phyloP scores from a whole-genome alignment of 2,888 invertebrate genomes.

The Euproctis similis region DNA sequence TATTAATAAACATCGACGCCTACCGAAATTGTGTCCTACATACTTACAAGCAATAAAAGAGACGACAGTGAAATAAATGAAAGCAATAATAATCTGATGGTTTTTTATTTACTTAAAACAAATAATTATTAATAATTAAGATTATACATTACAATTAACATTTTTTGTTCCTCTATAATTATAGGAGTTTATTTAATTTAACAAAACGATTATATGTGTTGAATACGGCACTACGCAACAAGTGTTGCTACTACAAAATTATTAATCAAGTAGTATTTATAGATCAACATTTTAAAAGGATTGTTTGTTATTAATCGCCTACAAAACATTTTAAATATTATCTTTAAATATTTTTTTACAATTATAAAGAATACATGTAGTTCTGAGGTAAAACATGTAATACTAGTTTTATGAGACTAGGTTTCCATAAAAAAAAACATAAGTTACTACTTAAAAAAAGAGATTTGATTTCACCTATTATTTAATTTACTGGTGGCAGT shows the following conservation, averaged over 20 bases:
- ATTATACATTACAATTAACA: constrained; percentile 24
- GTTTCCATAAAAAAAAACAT: constrained; percentile 16
- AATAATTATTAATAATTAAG: constrained; percentile 33
- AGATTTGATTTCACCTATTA: no score
- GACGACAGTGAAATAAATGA: neutral
- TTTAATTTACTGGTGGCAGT: no score
- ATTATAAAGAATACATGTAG: constrained; percentile 9
- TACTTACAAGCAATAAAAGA: no score
- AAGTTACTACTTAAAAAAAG: constrained; percentile 13
- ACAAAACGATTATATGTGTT: constrained; percentile 21
- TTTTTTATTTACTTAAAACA: constrained; percentile 34
- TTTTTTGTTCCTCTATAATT: constrained; percentile 26
- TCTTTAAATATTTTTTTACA: constrained; percentile 2
- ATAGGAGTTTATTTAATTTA: constrained; percentile 15
- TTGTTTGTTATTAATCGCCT: constrained; percentile 3
- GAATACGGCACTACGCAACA: constrained; percentile 8
- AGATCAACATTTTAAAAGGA: constrained; percentile 21
- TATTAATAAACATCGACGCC: no score
- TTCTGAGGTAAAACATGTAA: constrained; percentile 24
- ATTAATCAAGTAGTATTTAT: constrained; percentile 27
- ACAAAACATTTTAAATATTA: constrained; percentile 4
- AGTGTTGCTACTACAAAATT: constrained; percentile 25
- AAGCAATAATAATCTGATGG: constrained; percentile 13
- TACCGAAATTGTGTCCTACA: no score
- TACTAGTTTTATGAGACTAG: constrained; percentile 25